Conservation (phyloP, 2,888 invertebrate genomes). For the Taenaris catops region DNA sequence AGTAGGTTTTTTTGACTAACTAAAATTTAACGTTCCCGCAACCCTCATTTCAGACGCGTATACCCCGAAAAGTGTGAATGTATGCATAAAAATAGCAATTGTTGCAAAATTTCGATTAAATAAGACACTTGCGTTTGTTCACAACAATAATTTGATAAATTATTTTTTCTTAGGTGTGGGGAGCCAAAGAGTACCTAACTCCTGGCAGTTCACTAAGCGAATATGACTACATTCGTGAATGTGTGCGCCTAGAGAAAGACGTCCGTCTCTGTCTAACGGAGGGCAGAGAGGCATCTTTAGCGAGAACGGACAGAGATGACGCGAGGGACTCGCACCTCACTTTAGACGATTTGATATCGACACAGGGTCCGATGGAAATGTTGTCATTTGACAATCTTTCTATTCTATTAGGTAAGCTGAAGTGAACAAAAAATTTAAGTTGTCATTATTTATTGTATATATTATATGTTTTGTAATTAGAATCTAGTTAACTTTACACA, state of each 20-base stretch:
- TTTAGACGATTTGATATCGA: conserved; percentile 89
- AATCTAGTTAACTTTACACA: too few relatives aligned
- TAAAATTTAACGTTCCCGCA: too few relatives aligned
- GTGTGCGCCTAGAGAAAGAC: conserved; percentile 95
- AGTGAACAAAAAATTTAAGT: too few relatives aligned
- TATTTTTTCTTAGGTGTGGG: conserved; percentile 84
- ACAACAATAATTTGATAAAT: too few relatives aligned
- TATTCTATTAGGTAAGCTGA: conserved; percentile 88
- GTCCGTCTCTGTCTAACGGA: conserved; percentile 84
- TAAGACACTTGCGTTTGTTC: too few relatives aligned
- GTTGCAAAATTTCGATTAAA: too few relatives aligned
- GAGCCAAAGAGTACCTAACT: conserved; percentile 93
- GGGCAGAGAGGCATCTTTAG: conserved; percentile 83
- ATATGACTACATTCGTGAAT: conserved; percentile 95
- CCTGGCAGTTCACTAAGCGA: conserved; percentile 91
- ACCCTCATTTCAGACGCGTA: too few relatives aligned
- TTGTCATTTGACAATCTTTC: conserved; percentile 91
- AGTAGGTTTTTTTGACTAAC: too few relatives aligned
- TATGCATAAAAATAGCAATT: too few relatives aligned
- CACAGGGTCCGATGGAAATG: conserved; percentile 83
- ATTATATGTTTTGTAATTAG: too few relatives aligned
- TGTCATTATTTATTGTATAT: too few relatives aligned
- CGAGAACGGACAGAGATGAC: conserved; percentile 91
- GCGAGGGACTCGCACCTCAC: conserved; percentile 85
- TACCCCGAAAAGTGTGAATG: too few relatives aligned